phyloP scores from a whole-genome alignment of 2,888 invertebrate genomes.

The Epinotia nisella region DNA sequence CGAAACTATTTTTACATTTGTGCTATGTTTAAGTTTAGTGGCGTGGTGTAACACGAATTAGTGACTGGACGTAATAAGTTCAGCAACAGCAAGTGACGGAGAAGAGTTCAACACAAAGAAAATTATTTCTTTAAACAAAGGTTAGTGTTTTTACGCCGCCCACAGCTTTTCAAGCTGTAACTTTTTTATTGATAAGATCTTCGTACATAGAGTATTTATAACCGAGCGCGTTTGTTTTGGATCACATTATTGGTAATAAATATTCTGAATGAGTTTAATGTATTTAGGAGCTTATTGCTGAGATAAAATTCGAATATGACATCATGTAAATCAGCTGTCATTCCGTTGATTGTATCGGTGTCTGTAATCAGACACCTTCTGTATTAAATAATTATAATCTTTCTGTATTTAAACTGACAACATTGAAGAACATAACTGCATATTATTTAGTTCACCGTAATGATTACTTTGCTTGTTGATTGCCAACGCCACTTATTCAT shows the following conservation, averaged over 20 bases:
- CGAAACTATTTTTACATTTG: constrained; percentile 63
- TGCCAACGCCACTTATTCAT: constrained; percentile 38
- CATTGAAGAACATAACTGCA: constrained; percentile 25
- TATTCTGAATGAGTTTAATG: background rate
- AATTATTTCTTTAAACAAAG: constrained; percentile 52
- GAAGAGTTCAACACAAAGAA: constrained; percentile 50
- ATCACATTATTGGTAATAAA: constrained; percentile 2
- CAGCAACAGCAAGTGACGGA: constrained; percentile 48
- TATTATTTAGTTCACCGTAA: constrained; percentile 17
- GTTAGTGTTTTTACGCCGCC: constrained; percentile 74
- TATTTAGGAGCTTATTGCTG: background rate
- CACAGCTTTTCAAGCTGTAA: constrained; percentile 72
- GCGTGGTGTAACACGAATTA: constrained; percentile 75
- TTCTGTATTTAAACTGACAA: constrained; percentile 46
- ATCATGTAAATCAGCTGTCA: constrained; percentile 45
- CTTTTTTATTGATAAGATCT: constrained; percentile 64
- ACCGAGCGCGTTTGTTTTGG: background rate
- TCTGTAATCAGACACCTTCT: constrained; percentile 74
- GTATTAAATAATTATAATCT: constrained; percentile 74
- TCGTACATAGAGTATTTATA: constrained; percentile 41
- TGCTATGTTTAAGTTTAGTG: constrained; percentile 68
- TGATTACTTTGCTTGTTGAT: constrained; percentile 28
- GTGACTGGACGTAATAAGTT: constrained; percentile 53
- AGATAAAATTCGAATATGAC: constrained; percentile 39
- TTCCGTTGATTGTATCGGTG: constrained; percentile 42